Conservation (phyloP, 1,140 invertebrate species). For the Cydia fagiglandana region DNA sequence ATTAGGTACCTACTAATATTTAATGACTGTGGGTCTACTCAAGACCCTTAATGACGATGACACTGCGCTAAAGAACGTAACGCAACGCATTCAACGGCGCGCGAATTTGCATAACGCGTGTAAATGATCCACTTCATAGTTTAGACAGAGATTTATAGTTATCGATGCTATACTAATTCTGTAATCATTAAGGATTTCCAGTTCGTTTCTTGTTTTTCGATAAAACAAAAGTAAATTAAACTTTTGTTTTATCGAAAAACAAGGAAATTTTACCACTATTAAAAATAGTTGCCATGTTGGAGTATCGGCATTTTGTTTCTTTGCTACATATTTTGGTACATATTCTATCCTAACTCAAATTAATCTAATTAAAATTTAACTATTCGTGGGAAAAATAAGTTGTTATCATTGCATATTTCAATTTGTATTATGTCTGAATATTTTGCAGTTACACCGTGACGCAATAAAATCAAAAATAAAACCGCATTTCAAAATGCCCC, state of each 20-base stretch:
- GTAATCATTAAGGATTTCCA: not conserved
- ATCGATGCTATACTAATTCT: not conserved
- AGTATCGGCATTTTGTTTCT: too few relatives aligned
- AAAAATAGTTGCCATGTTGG: too few relatives aligned
- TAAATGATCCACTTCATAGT: constrained; percentile 23
- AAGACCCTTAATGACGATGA: not conserved
- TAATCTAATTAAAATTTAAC: not conserved
- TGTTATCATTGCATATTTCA: not conserved
- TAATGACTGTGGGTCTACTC: not conserved
- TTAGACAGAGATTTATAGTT: constrained; percentile 19
- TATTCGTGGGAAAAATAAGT: not conserved
- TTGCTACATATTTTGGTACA: too few relatives aligned
- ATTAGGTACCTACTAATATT: not conserved
- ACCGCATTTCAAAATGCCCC: constrained; percentile 1
- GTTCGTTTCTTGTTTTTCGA: not conserved
- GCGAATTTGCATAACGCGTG: constrained; percentile 18
- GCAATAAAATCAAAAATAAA: constrained; percentile 8
- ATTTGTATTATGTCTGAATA: not conserved
- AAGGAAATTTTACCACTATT: too few relatives aligned
- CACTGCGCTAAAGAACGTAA: not conserved
- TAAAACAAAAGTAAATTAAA: too few relatives aligned
- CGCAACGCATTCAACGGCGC: not conserved
- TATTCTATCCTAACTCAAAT: too few relatives aligned
- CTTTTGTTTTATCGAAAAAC: too few relatives aligned
- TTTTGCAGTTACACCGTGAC: not conserved